Evolutionary conservation across 2,888 invertebrate genomes (phyloP).

Genomic region (Thalpophila matura): DNA sequence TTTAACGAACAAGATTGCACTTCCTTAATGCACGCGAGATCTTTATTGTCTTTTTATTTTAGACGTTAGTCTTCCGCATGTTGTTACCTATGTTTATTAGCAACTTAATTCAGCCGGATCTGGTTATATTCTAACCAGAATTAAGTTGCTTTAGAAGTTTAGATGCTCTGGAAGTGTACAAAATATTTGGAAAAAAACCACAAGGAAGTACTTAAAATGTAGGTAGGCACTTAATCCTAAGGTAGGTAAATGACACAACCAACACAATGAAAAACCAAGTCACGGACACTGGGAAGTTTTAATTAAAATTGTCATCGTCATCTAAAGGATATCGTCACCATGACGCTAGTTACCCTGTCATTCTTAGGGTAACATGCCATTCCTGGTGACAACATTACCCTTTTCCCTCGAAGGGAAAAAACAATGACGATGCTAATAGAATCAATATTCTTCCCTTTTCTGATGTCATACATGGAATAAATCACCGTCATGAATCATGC

Average conservation of each 20-base stretch:
- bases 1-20: too few relatives aligned
- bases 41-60: too few relatives aligned
- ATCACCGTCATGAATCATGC: constrained; percentile 18
- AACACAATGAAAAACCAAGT: neutral
- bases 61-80: too few relatives aligned
- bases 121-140: too few relatives aligned
- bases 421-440: constrained; percentile 7
- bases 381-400: neutral
- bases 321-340: neutral
- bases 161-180: too few relatives aligned
- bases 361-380: constrained; percentile 13
- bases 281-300: neutral
- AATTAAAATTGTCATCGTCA: constrained; percentile 1
- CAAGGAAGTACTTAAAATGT: too few relatives aligned
- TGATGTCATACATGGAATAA: neutral
- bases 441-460: neutral
- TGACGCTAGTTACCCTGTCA: neutral
- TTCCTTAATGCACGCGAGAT: too few relatives aligned
- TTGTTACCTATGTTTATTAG: too few relatives aligned
- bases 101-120: too few relatives aligned
- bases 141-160: too few relatives aligned
- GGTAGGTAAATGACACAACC: neutral
- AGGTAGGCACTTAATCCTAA: too few relatives aligned
- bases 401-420: neutral
- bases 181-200: too few relatives aligned